Conservation (phyloP, 1,140 invertebrate genomes). For the Drosophila tsacasi region DNA sequence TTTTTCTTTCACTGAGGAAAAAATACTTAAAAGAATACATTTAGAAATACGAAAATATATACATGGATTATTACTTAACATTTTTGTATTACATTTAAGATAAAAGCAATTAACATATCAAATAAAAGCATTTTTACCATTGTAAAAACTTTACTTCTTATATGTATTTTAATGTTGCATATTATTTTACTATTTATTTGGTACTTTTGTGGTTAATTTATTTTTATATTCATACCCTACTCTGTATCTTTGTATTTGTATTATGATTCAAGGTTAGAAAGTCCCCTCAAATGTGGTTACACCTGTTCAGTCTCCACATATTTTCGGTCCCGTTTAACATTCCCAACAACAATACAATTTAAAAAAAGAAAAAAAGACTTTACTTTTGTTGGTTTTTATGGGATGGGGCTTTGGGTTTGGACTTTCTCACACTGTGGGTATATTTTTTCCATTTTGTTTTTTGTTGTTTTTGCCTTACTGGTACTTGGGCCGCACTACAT, state of each 20-base stretch:
- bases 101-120: background rate
- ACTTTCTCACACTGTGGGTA: slow-evolving; percentile 22
- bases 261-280: slow-evolving; percentile 37
- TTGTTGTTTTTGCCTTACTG: slow-evolving; percentile 52
- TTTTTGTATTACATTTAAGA: background rate
- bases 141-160: background rate
- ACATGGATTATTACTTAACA: background rate
- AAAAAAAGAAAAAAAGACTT: slow-evolving; percentile 39
- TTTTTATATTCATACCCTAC: background rate
- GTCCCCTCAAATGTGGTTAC: slow-evolving; percentile 24
- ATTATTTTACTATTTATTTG: background rate
- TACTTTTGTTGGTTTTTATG: slow-evolving; percentile 31
- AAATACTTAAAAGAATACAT: background rate
- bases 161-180: no score
- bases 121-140: background rate
- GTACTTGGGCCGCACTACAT: slow-evolving; percentile 57
- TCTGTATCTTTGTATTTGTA: no score
- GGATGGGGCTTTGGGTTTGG: background rate
- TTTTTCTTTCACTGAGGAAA: background rate
- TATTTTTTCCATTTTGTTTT: slow-evolving; percentile 52
- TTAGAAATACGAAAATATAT: background rate
- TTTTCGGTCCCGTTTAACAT: slow-evolving; percentile 61
- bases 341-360: slow-evolving; percentile 49
- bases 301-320: slow-evolving; percentile 37
- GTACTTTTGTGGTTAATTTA: background rate